phyloP scores from a whole-genome alignment of 2,113 vertebrate genomes.

The Cynoglossus semilaevis region DNA sequence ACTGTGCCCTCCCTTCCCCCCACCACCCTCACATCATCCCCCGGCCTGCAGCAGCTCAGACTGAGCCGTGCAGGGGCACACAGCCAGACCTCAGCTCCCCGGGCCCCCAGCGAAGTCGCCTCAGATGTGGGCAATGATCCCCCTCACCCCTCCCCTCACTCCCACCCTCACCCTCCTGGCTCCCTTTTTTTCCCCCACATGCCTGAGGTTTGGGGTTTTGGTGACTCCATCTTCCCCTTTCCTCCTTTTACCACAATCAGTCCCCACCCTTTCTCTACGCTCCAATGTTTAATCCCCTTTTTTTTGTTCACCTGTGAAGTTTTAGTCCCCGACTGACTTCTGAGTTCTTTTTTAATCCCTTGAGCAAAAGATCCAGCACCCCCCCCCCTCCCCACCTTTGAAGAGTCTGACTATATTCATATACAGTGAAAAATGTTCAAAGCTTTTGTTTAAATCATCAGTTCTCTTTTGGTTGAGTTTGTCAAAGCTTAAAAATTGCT shows the following conservation, averaged over 20 bases:
- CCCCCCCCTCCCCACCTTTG: too few relatives aligned
- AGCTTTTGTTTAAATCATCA: too few relatives aligned
- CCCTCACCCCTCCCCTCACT: conserved; percentile 6
- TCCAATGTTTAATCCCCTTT: conserved; percentile 19
- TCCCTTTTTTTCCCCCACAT: too few relatives aligned
- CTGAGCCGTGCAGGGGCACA: conserved; percentile 58
- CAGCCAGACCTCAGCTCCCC: conserved; percentile 78
- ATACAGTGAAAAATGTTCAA: too few relatives aligned
- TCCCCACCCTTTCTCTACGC: conserved; percentile 48
- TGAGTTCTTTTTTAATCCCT: too few relatives aligned
- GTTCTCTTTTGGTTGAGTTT: conserved; percentile 12
- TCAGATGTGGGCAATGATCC: conserved; percentile 86
- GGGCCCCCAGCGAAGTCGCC: conserved; percentile 79
- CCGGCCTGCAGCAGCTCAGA: conserved; percentile 53
- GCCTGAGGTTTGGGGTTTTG: conserved; percentile 85
- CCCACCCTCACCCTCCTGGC: conserved; percentile 40
- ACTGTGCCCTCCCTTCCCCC: too few relatives aligned
- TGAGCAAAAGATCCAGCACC: too few relatives aligned
- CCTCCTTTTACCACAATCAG: conserved; percentile 50
- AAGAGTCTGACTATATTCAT: too few relatives aligned
- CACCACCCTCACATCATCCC: conserved; percentile 56
- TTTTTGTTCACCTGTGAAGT: conserved; percentile 6
- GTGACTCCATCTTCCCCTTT: conserved; percentile 30
- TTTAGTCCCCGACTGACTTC: conserved; percentile 12
- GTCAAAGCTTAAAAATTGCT: conserved; percentile 57